Evolutionary conservation across 2,888 invertebrate species (phyloP).

Genomic region (Pseudanteris insignis): DNA sequence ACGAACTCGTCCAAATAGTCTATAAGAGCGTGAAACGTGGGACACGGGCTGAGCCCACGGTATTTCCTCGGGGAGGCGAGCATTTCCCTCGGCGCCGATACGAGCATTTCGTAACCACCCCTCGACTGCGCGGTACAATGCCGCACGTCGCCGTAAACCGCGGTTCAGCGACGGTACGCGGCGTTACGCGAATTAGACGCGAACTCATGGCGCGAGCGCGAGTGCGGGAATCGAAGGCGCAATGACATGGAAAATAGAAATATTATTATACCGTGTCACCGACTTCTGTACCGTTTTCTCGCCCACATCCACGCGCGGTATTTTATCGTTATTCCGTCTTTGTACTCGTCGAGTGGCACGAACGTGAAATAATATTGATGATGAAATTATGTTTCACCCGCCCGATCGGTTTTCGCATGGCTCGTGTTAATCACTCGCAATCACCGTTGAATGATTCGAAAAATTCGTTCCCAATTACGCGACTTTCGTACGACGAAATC

Average conservation of each 20-base stretch:
- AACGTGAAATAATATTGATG: too few species aligned
- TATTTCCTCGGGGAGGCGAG: constrained; percentile 35
- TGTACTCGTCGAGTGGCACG: too few species aligned
- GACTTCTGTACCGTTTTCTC: too few species aligned
- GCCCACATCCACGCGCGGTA: too few species aligned
- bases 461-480: too few species aligned
- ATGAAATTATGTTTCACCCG: too few species aligned
- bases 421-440: too few species aligned
- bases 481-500: too few species aligned
- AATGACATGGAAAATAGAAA: constrained; percentile 7
- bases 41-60: constrained; percentile 30
- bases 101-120: constrained; percentile 14
- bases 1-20: constrained; percentile 24
- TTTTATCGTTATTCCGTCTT: too few species aligned
- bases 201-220: constrained; percentile 27
- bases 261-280: constrained; percentile 10
- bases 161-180: constrained; percentile 13
- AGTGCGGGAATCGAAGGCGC: constrained; percentile 20
- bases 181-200: constrained; percentile 26
- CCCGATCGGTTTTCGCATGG: too few species aligned
- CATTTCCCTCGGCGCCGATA: constrained; percentile 24
- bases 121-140: constrained; percentile 14
- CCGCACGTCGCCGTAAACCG: constrained; percentile 21
- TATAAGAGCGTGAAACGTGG: constrained; percentile 33
- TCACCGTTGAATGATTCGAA: too few species aligned